phyloP scores from a whole-genome alignment of 2,113 vertebrate species.

The Xenopus borealis region DNA sequence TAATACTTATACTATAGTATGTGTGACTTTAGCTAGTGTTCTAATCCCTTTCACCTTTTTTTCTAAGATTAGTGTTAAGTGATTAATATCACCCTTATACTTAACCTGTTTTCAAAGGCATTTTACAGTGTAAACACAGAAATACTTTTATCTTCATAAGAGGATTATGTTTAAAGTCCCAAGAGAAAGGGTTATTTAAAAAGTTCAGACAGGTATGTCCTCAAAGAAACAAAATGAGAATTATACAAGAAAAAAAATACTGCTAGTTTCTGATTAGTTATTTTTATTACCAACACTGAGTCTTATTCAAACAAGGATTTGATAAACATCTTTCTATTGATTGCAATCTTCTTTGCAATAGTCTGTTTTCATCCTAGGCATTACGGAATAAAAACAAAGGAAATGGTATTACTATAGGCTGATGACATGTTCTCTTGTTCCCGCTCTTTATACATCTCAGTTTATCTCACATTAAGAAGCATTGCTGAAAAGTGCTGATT shows the following conservation, averaged over 20 bases:
- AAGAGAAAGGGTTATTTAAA: slow-evolving; percentile 28
- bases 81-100: slow-evolving; percentile 26
- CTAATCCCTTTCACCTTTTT: slow-evolving; percentile 11
- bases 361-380: background rate
- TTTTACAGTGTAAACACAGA: slow-evolving; percentile 21
- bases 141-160: slow-evolving; percentile 24
- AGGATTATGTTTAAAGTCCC: slow-evolving; percentile 30
- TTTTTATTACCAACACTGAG: background rate
- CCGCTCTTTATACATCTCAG: slow-evolving; percentile 10
- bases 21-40: background rate
- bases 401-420: slow-evolving; percentile 18
- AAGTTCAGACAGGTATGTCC: slow-evolving; percentile 9
- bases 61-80: slow-evolving; percentile 27
- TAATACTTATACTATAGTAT: slow-evolving; percentile 2
- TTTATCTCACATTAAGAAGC: slow-evolving; percentile 35
- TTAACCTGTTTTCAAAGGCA: slow-evolving; percentile 35
- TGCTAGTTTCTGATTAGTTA: slow-evolving; percentile 3
- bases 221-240: background rate
- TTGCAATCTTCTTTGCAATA: slow-evolving; percentile 9
- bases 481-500: slow-evolving; percentile 40
- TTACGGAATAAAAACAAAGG: slow-evolving; percentile 29
- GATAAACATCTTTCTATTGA: slow-evolving; percentile 18
- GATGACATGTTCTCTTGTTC: slow-evolving; percentile 34
- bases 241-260: slow-evolving; percentile 3
- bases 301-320: slow-evolving; percentile 7